These are phyloP conservation scores for Diarsia mendica DNA, from an alignment of 2,888 invertebrate genomes.

Conservation along the genomic window DNA sequence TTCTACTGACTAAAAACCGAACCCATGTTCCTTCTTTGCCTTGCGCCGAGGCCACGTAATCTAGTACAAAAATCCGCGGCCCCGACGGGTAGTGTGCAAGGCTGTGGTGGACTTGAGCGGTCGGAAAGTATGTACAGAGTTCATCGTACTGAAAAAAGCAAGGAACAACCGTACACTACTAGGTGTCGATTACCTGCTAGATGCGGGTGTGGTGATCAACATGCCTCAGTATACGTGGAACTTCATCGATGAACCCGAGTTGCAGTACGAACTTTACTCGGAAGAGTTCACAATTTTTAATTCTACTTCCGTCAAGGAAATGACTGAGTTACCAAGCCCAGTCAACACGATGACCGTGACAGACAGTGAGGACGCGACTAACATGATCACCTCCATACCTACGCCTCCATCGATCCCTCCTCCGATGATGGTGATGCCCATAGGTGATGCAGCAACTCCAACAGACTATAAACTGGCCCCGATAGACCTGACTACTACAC, in stretches of 20 bases:
- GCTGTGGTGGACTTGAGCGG: no score
- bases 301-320: neutral
- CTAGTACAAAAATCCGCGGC: no score
- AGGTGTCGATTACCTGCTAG: conserved; percentile 14
- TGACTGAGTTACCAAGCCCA: neutral
- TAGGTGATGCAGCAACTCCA: conserved; percentile 3
- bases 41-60: no score
- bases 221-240: conserved; percentile 56
- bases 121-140: neutral
- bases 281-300: conserved; percentile 17
- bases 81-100: no score
- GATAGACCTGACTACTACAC: conserved; percentile 19
- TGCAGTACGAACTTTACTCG: conserved; percentile 20
- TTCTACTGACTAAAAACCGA: no score
- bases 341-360: conserved; percentile 17
- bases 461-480: conserved; percentile 21
- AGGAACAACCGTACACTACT: conserved; percentile 27
- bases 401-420: conserved; percentile 4
- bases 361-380: conserved; percentile 14
- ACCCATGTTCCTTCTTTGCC: no score
- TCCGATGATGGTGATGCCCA: neutral
- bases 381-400: neutral
- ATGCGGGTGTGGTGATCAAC: conserved; percentile 60
- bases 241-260: conserved; percentile 25
- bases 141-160: conserved; percentile 19